phyloP scores from a whole-genome alignment of 2,797 vertebrate species.

The Lepilemur ruficaudatus region DNA sequence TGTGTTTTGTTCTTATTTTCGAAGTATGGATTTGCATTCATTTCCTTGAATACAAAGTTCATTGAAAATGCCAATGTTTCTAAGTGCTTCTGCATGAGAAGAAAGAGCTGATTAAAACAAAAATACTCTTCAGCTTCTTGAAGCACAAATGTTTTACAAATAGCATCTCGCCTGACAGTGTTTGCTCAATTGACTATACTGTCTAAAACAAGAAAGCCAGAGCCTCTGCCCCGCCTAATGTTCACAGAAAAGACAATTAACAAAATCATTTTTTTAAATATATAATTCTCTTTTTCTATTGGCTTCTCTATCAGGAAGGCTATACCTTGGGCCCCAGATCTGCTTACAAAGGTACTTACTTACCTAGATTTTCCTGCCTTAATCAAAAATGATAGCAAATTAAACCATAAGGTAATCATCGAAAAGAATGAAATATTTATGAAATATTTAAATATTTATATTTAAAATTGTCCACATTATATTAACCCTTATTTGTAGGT shows the following conservation, averaged over 20 bases:
- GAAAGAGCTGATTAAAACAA: slow-evolving; percentile 52
- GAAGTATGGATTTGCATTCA: slow-evolving; percentile 30
- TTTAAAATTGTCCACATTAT: not conserved
- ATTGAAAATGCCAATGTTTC: slow-evolving; percentile 58
- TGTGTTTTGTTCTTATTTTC: slow-evolving; percentile 61
- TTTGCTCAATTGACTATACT: not conserved
- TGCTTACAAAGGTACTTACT: not conserved
- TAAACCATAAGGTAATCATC: not conserved
- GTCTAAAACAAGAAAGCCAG: slow-evolving; percentile 26
- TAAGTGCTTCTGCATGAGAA: slow-evolving; percentile 49
- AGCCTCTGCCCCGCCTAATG: not conserved
- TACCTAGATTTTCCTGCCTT: slow-evolving; percentile 1
- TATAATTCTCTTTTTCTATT: not conserved
- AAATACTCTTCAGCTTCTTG: slow-evolving; percentile 28
- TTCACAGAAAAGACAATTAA: slow-evolving; percentile 1
- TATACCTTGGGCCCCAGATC: not conserved
- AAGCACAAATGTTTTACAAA: slow-evolving; percentile 34
- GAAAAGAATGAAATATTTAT: not conserved
- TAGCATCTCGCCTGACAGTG: not conserved
- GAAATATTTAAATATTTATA: too few species aligned
- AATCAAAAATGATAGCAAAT: slow-evolving; percentile 2
- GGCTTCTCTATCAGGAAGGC: not conserved
- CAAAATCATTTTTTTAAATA: not conserved
- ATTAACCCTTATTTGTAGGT: not conserved
- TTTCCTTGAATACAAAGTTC: slow-evolving; percentile 51